phyloP scores from a whole-genome alignment of 1,140 invertebrate genomes.

The Drosophila novamexicana region DNA sequence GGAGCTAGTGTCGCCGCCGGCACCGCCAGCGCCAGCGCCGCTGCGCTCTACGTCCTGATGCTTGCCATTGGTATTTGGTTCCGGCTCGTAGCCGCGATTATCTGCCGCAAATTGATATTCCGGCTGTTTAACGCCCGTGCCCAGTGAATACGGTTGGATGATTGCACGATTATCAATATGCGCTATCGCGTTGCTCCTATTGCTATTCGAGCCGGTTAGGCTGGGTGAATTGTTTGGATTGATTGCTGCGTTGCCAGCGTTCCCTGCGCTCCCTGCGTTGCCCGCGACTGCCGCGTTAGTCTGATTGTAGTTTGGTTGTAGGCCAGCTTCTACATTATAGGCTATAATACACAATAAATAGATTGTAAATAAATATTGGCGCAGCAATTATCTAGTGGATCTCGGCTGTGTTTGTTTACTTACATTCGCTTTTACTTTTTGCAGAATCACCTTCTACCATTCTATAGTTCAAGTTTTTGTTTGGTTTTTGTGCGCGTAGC shows the following conservation, averaged over 20 bases:
- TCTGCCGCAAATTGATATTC: slow-evolving; percentile 79
- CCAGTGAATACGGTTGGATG: slow-evolving; percentile 77
- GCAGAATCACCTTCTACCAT: slow-evolving; percentile 91
- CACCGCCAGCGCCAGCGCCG: slow-evolving; percentile 58
- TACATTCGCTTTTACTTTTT: slow-evolving; percentile 90
- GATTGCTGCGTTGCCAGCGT: slow-evolving; percentile 63
- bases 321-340: slow-evolving; percentile 88
- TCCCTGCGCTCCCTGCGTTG: slow-evolving; percentile 51
- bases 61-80: slow-evolving; percentile 68
- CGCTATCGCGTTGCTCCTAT: slow-evolving; percentile 24
- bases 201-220: slow-evolving; percentile 48
- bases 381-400: not conserved
- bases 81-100: slow-evolving; percentile 76
- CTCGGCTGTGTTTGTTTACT: slow-evolving; percentile 69
- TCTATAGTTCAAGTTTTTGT: slow-evolving; percentile 87
- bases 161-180: slow-evolving; percentile 81
- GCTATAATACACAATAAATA: slow-evolving; percentile 35
- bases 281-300: slow-evolving; percentile 60
- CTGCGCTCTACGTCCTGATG: slow-evolving; percentile 80
- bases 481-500: slow-evolving; percentile 80
- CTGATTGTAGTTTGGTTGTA: slow-evolving; percentile 90
- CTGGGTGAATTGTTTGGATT: slow-evolving; percentile 51
- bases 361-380: not conserved
- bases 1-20: slow-evolving; percentile 50
- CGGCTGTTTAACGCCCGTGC: slow-evolving; percentile 62